Conservation (phyloP, 2,888 invertebrate species). For the Crepidodera aurea region DNA sequence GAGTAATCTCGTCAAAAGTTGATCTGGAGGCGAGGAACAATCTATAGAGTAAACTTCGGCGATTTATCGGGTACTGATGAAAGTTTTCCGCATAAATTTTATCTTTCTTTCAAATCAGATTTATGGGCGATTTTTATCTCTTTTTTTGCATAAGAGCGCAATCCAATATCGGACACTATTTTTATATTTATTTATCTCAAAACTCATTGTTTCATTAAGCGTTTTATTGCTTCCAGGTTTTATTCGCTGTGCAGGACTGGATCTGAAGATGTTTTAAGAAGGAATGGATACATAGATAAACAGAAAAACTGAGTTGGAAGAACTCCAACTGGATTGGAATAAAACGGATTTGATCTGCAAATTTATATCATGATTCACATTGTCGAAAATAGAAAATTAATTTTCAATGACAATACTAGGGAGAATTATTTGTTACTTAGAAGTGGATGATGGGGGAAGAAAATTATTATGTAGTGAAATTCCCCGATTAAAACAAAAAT, state of each 20-base stretch:
- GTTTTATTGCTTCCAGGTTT: neutral
- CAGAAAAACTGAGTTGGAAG: too few relatives aligned
- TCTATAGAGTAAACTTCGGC: constrained; percentile 38
- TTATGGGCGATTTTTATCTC: constrained; percentile 22
- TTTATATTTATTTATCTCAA: constrained; percentile 1
- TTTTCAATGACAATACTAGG: too few relatives aligned
- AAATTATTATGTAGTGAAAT: too few relatives aligned
- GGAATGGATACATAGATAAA: too few relatives aligned
- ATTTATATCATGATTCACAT: too few relatives aligned
- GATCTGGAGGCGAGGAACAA: constrained; percentile 33
- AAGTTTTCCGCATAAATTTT: constrained; percentile 38
- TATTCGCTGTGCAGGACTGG: neutral
- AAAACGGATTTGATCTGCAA: too few relatives aligned
- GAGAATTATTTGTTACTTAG: too few relatives aligned
- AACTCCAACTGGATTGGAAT: too few relatives aligned
- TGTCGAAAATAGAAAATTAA: too few relatives aligned
- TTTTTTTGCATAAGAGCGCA: constrained; percentile 3
- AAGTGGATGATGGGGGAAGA: too few relatives aligned
- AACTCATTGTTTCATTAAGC: constrained; percentile 8
- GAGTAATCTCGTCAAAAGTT: constrained; percentile 42
- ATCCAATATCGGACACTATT: constrained; percentile 12
- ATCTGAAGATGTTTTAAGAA: neutral
- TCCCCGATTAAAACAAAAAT: too few relatives aligned
- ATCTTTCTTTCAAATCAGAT: constrained; percentile 25
- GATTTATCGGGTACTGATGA: constrained; percentile 41